Conservation (phyloP, 92 coral and sea anemone species). For the Porites divaricata region DNA sequence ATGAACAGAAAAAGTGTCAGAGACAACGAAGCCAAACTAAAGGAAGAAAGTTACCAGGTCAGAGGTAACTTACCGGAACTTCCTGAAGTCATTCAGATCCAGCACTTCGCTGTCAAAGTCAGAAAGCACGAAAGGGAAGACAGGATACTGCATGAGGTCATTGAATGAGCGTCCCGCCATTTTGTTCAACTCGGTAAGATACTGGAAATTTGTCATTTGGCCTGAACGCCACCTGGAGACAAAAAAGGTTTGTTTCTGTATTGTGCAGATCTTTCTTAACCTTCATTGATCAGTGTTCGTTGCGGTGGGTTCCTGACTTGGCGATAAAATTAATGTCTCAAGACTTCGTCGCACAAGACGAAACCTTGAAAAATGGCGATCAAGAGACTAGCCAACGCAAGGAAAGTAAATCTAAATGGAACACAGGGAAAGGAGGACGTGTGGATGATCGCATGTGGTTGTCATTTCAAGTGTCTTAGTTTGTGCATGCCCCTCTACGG, state of each 20-base stretch:
- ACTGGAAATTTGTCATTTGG: constrained; percentile 93
- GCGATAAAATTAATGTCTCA: no score
- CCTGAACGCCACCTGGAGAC: constrained; percentile 86
- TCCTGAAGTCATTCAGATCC: constrained; percentile 78
- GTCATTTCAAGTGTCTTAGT: no score
- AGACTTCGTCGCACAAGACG: no score
- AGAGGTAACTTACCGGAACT: constrained; percentile 67
- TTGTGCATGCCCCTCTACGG: no score
- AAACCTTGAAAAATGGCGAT: no score
- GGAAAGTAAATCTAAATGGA: no score
- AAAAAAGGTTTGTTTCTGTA: not conserved
- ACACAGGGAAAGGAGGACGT: no score
- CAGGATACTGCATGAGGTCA: constrained; percentile 99
- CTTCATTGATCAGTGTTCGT: no score
- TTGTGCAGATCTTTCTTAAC: not conserved
- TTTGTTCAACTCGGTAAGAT: constrained; percentile 95
- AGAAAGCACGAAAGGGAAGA: constrained; percentile 93
- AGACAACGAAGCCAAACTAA: not conserved
- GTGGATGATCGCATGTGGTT: no score
- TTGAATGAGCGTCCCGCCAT: constrained; percentile 96
- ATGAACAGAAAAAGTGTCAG: not conserved
- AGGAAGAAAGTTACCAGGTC: not conserved
- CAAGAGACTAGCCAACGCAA: no score
- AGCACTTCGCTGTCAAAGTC: constrained; percentile 86
- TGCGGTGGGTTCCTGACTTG: no score